Evolutionary conservation across 92 coral and sea anemone species (phyloP), one percentile per base, ranked within the genome.

Genomic region (Desmophyllum pertusum): DNA sequence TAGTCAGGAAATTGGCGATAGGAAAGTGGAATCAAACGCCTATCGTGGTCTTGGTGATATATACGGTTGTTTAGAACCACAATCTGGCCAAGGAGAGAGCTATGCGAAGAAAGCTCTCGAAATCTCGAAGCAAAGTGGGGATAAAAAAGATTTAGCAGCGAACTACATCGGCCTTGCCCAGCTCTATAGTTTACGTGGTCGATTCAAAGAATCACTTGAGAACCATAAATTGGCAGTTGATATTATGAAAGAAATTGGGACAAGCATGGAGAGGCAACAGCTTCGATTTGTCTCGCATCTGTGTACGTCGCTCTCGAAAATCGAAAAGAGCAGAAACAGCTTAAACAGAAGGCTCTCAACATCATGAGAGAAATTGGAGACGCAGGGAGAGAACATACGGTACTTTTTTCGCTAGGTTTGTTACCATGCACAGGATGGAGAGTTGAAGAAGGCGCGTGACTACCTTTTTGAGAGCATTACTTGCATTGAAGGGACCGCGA

Each of bases 401-500:
- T 37, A 1, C 78, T 73, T 7, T 50, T 6, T 9, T 45, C 25
- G 4, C 15, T 73, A 25, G 78, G 78, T 1, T 14, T 48, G n/a
- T 50, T 73, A 21, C 25, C 14, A 19, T 14, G 10, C 23, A 3
- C 0, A 29, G n/a, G 39, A 73, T 2, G 55, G 23, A 73, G 78
- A 48, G 23, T 6, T 31, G n/a, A 33, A 73, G 27, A 48, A 73
- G 39, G 78, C 59, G 17, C 15, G 59, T 30, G 40, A 43, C 0
- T 73, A 50, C 10, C 41, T 55, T 62, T 65, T 35, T 30, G 42
- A 62, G 29, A 70, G 73, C 84, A 64, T 79, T 27, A 1, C 31
- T 21, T 57, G 52, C 15, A 29, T 66, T 21, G 84, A 46, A 63
- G 75, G 43, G 41, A 62, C 42, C 62, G 43, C 15, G 51, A 64